Evolutionary conservation across 64 coral and sea anemone genomes (phyloP).

Genomic region (Stichodactyla mertensii): DNA sequence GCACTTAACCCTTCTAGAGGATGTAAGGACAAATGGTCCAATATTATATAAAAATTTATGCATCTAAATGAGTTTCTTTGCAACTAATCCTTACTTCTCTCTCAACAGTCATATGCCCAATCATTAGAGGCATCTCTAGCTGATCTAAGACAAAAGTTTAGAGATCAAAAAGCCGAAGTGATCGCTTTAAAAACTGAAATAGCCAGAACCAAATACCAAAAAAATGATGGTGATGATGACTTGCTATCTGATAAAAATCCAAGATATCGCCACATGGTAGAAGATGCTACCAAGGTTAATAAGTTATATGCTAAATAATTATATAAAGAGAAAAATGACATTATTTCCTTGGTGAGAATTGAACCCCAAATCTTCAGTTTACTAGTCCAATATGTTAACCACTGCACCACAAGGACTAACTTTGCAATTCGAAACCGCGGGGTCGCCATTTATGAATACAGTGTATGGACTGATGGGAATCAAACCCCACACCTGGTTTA

Average conservation of each 20-base stretch:
- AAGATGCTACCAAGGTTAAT: constrained; percentile 60
- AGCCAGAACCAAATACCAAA: constrained; percentile 55
- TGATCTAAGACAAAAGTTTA: constrained; percentile 36
- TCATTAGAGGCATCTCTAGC: constrained; percentile 63
- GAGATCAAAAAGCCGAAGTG: constrained; percentile 63
- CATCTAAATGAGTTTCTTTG: too few species aligned
- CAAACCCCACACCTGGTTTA: too few species aligned
- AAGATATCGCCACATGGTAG: constrained; percentile 50
- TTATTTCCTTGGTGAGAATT: too few species aligned
- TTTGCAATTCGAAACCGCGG: too few species aligned
- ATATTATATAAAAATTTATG: too few species aligned
- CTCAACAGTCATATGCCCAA: constrained; percentile 53
- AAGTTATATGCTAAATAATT: not conserved
- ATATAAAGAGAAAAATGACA: not conserved
- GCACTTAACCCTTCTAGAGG: too few species aligned
- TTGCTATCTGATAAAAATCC: constrained; percentile 22
- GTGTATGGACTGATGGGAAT: too few species aligned
- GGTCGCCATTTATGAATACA: too few species aligned
- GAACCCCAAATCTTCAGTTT: too few species aligned
- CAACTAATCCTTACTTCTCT: not conserved
- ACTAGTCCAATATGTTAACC: too few species aligned
- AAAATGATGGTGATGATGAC: constrained; percentile 42
- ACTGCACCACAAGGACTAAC: too few species aligned
- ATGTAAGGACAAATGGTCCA: too few species aligned
- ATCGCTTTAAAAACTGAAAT: constrained; percentile 65